Base-by-base conservation (phyloP, 2,888 invertebrate species). In the Sminthurinus aureus region DNA sequence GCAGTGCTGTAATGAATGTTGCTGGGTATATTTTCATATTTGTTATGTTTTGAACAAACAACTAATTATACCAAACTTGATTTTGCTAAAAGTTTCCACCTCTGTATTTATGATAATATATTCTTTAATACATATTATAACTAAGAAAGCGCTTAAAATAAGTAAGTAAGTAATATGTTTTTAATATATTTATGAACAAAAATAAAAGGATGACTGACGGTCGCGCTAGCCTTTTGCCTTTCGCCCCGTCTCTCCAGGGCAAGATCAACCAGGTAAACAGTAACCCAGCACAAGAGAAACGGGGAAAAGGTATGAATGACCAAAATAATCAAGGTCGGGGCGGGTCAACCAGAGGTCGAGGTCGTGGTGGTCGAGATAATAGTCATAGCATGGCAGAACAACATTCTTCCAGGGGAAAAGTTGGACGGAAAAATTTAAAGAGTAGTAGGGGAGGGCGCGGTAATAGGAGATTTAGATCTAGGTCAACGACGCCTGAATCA, bases 381-480 rank as follows among this genome's bases (percentile, higher is more conserved):
- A 38, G 22, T 50, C 79, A 77, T 78, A 75, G 75, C 77, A 76
- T 69, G 24, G 76, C 67, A 69, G 52, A 79, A 6, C 74, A 22
- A 50, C 73, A 52, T n/a, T 75, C 84, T 64, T 80, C 80, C 50
- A 64, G 52, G 12, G 20, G 50, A 24, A 75, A 79, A 78, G 76
- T 75, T 67, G 73, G 81, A 69, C 73, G 69, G 67, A 81, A 71
- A 82, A 79, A 79, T 84, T 12, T 83, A 87, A 85, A 77, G 81
- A 84, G 73, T 83, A 85, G 76, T 84, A 85, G 69, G 84, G 76
- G 86, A 85, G 83, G 85, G 75, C 78, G 85, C 83, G 79, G 87
- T 84, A 87, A 86, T 86, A 86, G 88, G 84, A 84, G 86, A 85
- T 88, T 88, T 85, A 89, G 87, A 86, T 87, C 86, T 83, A 76